Conservation (phyloP, 2,888 invertebrate genomes). For the Drosophila subquinaria region DNA sequence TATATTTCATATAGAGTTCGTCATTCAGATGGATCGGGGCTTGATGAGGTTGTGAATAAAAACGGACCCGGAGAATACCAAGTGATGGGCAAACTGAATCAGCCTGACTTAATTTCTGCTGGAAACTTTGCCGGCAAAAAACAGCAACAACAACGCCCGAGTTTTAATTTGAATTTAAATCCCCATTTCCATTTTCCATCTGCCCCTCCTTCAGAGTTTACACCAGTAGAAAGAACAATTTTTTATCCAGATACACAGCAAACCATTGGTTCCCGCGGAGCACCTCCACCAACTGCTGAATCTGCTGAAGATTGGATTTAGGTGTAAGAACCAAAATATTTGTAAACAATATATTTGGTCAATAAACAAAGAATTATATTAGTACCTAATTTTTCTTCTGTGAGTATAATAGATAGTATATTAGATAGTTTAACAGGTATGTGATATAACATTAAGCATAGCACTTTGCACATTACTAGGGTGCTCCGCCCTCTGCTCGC, state of each 20-base stretch:
- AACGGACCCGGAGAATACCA: background rate
- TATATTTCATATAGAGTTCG: background rate
- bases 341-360: background rate
- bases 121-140: background rate
- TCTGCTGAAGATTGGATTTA: no score
- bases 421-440: no score
- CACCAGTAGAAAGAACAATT: no score
- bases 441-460: no score
- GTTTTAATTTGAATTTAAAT: background rate
- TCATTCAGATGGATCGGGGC: slow-evolving; percentile 12
- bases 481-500: no score
- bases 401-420: no score
- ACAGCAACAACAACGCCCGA: background rate
- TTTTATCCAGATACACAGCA: background rate
- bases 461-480: no score
- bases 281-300: background rate
- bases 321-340: background rate
- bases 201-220: no score
- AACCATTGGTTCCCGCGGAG: background rate
- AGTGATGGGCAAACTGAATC: slow-evolving; percentile 1
- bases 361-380: slow-evolving; percentile 3
- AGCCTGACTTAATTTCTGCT: background rate
- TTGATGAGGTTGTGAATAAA: slow-evolving; percentile 16
- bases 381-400: background rate
- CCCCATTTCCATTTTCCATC: background rate